A percentile compares a stretch with the other conserved stretches of the same genome.
phyloP scores from a whole-genome alignment of 1,140 invertebrate genomes.

The Drosophila sproati region DNA sequence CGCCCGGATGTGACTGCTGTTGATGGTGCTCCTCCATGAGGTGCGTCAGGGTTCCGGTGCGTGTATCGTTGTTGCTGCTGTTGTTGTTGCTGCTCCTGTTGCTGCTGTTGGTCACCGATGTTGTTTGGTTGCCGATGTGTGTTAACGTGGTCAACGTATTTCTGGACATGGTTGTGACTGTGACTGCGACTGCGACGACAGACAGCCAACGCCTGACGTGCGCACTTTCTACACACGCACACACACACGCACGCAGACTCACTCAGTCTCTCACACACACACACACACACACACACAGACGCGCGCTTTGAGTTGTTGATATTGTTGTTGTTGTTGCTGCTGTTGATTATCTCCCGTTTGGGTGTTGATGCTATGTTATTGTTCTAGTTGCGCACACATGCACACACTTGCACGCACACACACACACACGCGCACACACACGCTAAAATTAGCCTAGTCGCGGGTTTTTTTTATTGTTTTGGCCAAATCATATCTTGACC shows the following conservation, averaged over 20 bases:
- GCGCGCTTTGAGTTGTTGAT: slow-evolving; percentile 52
- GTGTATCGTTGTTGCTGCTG: slow-evolving; percentile 55
- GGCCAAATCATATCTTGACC: slow-evolving; percentile 67
- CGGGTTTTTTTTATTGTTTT: slow-evolving; percentile 52
- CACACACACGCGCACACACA: slow-evolving; percentile 20
- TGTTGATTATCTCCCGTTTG: slow-evolving; percentile 21
- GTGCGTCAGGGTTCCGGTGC: slow-evolving; percentile 64
- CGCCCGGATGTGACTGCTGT: slow-evolving; percentile 4
- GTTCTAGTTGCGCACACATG: slow-evolving; percentile 38
- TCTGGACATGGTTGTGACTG: slow-evolving; percentile 58
- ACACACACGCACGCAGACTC: slow-evolving; percentile 27
- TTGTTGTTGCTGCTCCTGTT: slow-evolving; percentile 35
- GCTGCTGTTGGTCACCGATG: background rate
- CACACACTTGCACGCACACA: slow-evolving; percentile 14
- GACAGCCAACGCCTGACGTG: slow-evolving; percentile 62
- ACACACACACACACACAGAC: slow-evolving; percentile 47
- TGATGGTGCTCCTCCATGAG: slow-evolving; percentile 70
- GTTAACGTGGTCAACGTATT: slow-evolving; percentile 63
- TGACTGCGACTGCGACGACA: slow-evolving; percentile 30
- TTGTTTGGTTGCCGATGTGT: slow-evolving; percentile 24
- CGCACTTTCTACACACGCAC: slow-evolving; percentile 61
- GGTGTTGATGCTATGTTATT: slow-evolving; percentile 32
- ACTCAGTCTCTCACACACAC: slow-evolving; percentile 27
- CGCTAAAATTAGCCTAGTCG: slow-evolving; percentile 50
- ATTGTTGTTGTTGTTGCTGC: slow-evolving; percentile 24